Evolutionary conservation across 1,140 invertebrate species (phyloP).

Genomic region (Heterodera schachtii): DNA sequence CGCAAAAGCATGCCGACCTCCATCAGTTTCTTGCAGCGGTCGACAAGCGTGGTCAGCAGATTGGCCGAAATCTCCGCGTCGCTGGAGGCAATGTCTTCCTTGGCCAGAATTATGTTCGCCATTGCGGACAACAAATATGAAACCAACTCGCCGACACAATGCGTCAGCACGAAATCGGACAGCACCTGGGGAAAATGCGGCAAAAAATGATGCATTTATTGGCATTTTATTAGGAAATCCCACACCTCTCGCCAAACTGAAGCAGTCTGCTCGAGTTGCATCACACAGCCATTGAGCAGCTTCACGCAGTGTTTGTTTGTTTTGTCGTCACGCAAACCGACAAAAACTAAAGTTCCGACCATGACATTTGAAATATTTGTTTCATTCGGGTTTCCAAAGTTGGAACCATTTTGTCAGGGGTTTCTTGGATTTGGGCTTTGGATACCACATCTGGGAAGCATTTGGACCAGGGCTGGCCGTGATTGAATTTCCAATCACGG

Average conservation of each 20-base stretch:
- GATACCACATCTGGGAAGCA: no score
- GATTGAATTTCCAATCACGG: no score
- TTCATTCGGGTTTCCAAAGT: no score
- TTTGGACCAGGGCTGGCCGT: no score
- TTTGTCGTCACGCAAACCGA: constrained; percentile 24
- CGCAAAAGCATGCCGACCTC: constrained; percentile 10
- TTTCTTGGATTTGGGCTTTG: no score
- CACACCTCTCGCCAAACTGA: constrained; percentile 42
- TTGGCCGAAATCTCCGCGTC: constrained; percentile 42
- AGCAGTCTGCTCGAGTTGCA: constrained; percentile 45
- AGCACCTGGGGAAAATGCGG: constrained; percentile 30
- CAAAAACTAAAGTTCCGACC: constrained; percentile 27
- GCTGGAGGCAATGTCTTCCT: constrained; percentile 42
- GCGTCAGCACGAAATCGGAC: constrained; percentile 39
- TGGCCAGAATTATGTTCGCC: constrained; percentile 32
- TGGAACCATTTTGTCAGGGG: no score
- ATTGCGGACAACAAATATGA: constrained; percentile 46
- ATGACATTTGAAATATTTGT: no score
- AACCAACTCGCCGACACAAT: constrained; percentile 37
- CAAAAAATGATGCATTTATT: neutral
- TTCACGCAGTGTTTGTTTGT: constrained; percentile 32
- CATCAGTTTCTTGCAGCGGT: constrained; percentile 16
- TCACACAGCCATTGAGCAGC: constrained; percentile 40
- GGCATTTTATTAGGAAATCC: constrained; percentile 5
- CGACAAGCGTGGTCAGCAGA: constrained; percentile 19